These are phyloP conservation scores for Pampusana beccarii DNA, from an alignment of 2,113 vertebrate species.

Conservation along the genomic window DNA sequence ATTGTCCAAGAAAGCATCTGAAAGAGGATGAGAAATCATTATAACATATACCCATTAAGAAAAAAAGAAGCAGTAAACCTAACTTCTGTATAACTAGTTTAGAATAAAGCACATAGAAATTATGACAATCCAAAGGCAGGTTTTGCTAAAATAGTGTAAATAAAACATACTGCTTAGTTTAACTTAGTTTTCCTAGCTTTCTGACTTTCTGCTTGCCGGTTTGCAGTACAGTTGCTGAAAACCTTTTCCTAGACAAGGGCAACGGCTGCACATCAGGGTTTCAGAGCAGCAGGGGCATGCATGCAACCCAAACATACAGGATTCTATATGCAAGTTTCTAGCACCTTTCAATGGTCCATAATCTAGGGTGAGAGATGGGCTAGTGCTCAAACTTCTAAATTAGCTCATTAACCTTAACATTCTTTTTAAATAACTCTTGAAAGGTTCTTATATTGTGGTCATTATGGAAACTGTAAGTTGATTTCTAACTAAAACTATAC, in stretches of 20 bases:
- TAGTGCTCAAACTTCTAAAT: neutral
- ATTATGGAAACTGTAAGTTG: neutral
- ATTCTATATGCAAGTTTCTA: neutral
- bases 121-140: neutral
- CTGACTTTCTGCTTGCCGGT: neutral
- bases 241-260: neutral
- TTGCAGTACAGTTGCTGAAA: neutral
- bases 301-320: neutral
- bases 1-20: neutral
- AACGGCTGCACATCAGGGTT: neutral
- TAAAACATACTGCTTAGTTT: neutral
- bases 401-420: neutral
- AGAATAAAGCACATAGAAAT: neutral
- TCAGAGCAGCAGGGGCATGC: neutral
- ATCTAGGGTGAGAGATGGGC: neutral
- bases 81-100: neutral
- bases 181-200: neutral
- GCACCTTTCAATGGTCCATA: accelerated
- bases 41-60: neutral
- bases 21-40: neutral
- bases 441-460: neutral
- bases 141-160: neutral
- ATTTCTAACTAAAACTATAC: neutral
- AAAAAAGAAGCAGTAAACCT: neutral
- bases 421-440: neutral